phyloP scores from a whole-genome alignment of 2,797 vertebrate genomes.

The Ceryle rudis region DNA sequence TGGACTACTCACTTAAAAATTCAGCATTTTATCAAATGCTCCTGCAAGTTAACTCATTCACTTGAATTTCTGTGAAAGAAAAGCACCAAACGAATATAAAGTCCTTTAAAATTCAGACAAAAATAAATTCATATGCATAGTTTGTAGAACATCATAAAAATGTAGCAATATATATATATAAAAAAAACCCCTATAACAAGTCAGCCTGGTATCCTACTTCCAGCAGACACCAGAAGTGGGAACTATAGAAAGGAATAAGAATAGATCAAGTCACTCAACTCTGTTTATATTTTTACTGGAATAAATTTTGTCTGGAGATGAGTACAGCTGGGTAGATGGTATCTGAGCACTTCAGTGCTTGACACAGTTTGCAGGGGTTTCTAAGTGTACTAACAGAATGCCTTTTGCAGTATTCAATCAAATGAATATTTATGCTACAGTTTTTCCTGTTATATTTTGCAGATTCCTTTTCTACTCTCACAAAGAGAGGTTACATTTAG shows the following conservation, averaged over 20 bases:
- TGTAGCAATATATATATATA: neutral
- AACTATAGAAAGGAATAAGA: neutral
- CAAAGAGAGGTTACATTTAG: neutral
- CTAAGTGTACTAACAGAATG: neutral
- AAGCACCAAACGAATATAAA: neutral
- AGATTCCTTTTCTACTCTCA: neutral
- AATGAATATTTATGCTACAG: neutral
- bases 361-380: neutral
- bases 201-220: neutral
- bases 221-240: neutral
- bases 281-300: neutral
- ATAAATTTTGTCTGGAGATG: neutral
- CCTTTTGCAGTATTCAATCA: neutral
- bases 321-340: neutral
- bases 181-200: neutral
- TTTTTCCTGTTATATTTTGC: neutral
- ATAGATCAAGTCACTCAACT: neutral
- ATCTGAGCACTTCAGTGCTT: neutral
- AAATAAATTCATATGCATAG: neutral
- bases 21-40: neutral
- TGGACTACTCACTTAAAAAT: neutral
- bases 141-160: neutral
- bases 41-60: neutral
- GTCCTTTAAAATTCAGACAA: neutral
- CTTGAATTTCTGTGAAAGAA: neutral